A percentile compares a stretch with the other conserved stretches of the same genome.
These are phyloP conservation scores for Lacanobia wlatinum DNA, from an alignment of 2,888 invertebrate genomes.

Conservation along the genomic window DNA sequence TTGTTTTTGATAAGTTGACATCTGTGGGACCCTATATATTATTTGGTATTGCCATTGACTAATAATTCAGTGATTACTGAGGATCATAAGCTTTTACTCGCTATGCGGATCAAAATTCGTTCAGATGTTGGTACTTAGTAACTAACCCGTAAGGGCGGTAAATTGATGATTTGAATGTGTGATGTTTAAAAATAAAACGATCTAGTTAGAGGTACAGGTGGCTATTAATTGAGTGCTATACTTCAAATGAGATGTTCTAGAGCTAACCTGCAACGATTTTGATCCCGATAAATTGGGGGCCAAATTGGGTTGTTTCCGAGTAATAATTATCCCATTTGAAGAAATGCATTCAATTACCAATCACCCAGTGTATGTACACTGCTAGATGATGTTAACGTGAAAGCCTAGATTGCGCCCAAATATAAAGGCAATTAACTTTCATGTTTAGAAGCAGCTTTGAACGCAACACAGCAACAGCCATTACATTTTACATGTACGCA, in stretches of 20 bases:
- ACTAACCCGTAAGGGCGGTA: no score
- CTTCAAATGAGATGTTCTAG: no score
- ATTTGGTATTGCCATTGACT: not conserved
- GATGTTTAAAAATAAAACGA: not conserved
- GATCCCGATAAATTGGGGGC: no score
- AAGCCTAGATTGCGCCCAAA: not conserved
- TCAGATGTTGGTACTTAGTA: not conserved
- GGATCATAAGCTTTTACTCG: not conserved
- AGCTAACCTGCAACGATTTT: no score
- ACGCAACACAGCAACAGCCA: constrained; percentile 20
- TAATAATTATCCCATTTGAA: no score
- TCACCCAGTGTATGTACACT: not conserved
- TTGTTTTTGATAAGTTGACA: no score
- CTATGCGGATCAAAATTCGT: not conserved
- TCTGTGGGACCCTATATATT: not conserved
- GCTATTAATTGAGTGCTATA: no score
- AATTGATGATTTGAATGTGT: no score
- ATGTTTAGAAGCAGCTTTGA: constrained; percentile 12
- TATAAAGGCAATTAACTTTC: constrained; percentile 23
- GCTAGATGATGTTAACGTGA: not conserved
- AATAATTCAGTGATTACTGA: not conserved
- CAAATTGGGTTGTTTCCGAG: no score
- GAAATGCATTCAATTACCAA: no score
- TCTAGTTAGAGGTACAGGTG: no score
- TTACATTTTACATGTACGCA: constrained; percentile 32